These are phyloP conservation scores for Ectemnius cavifrons DNA, from an alignment of 2,888 invertebrate species.

Conservation along the genomic window DNA sequence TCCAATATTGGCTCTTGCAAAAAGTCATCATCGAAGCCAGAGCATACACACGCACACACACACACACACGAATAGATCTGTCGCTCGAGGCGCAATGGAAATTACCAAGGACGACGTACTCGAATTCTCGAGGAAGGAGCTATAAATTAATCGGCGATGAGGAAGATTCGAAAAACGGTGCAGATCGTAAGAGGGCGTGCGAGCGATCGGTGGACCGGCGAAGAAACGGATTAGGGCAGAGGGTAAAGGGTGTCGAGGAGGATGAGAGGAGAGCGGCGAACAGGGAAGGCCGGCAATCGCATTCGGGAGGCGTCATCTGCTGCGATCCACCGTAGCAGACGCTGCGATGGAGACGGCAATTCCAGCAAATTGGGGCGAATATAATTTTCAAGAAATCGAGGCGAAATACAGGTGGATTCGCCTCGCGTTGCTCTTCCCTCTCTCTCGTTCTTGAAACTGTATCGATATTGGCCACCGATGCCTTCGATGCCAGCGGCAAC, in stretches of 20 bases:
- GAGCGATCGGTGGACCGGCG: background rate
- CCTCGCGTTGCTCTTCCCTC: constrained; percentile 38
- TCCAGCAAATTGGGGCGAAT: constrained; percentile 56
- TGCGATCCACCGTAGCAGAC: constrained; percentile 6
- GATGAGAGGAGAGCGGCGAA: background rate
- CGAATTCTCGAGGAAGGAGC: too few relatives aligned
- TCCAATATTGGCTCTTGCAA: too few relatives aligned
- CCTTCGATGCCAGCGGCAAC: background rate
- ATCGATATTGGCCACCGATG: constrained; percentile 40
- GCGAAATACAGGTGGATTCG: constrained; percentile 45
- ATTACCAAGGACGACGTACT: too few relatives aligned
- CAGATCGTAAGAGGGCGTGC: constrained; percentile 7
- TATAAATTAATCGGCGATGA: constrained; percentile 16
- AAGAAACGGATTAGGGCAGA: background rate
- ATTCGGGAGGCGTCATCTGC: constrained; percentile 30
- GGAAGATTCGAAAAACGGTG: background rate
- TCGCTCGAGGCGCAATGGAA: too few relatives aligned
- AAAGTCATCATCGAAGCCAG: too few relatives aligned
- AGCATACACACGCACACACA: too few relatives aligned
- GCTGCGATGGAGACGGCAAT: constrained; percentile 44
- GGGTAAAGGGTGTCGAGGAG: background rate
- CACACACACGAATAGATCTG: too few relatives aligned
- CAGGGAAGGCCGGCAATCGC: constrained; percentile 21
- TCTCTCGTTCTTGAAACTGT: constrained; percentile 3
- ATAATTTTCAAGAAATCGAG: constrained; percentile 60